Conservation (phyloP, 2,888 invertebrate genomes). For the Synanthedon vespiformis region DNA sequence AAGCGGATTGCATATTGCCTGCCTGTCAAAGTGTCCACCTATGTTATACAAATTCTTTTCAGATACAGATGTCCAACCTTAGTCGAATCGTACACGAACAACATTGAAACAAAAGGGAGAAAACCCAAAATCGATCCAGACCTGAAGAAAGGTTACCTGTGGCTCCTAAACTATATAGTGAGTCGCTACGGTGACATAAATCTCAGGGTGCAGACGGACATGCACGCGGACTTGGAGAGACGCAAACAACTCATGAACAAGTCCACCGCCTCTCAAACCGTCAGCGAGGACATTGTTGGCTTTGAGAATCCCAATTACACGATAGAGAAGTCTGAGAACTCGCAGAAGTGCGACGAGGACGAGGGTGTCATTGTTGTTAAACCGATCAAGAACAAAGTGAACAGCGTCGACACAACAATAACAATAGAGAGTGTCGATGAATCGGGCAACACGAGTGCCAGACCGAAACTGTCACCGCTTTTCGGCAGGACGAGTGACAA, state of each 20-base stretch:
- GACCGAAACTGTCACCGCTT: slow-evolving; percentile 54
- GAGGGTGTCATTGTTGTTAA: slow-evolving; percentile 48
- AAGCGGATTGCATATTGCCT: too few species aligned
- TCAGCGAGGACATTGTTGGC: slow-evolving; percentile 51
- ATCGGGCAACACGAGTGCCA: slow-evolving; percentile 33
- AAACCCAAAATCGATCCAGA: slow-evolving; percentile 74
- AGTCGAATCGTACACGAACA: slow-evolving; percentile 78
- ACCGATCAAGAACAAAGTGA: slow-evolving; percentile 31
- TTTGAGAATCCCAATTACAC: slow-evolving; percentile 60
- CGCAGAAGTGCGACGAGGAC: background rate
- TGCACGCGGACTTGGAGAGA: slow-evolving; percentile 66
- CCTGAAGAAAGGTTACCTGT: slow-evolving; percentile 76
- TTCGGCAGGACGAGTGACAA: slow-evolving; percentile 43
- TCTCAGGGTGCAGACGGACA: slow-evolving; percentile 74
- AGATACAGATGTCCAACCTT: slow-evolving; percentile 82
- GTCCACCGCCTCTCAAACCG: slow-evolving; percentile 37
- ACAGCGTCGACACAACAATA: slow-evolving; percentile 50
- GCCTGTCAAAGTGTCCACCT: too few species aligned
- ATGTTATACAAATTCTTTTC: slow-evolving; percentile 5
- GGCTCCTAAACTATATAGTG: slow-evolving; percentile 79
- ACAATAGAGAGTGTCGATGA: slow-evolving; percentile 52
- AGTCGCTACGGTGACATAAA: slow-evolving; percentile 75
- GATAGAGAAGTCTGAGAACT: background rate
- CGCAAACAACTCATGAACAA: slow-evolving; percentile 46
- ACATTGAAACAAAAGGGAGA: slow-evolving; percentile 28